These are phyloP conservation scores for Cosmia pyralina DNA, from an alignment of 2,888 invertebrate species.

Conservation along the genomic window DNA sequence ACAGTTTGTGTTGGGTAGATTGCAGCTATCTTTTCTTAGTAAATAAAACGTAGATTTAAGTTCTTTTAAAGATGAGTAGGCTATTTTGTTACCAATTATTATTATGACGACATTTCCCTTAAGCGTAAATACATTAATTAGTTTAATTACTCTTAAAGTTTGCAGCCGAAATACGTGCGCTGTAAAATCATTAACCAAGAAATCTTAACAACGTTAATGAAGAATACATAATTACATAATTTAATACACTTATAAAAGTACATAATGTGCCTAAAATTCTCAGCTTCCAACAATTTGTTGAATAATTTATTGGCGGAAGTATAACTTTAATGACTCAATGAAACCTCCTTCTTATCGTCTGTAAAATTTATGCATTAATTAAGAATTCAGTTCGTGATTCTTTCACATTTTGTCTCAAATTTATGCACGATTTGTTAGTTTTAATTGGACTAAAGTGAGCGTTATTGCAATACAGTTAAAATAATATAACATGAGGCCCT, in stretches of 20 bases:
- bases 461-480: not conserved
- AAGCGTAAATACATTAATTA: conserved; percentile 31
- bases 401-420: conserved; percentile 28
- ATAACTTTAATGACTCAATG: conserved; percentile 44
- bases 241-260: conserved; percentile 47
- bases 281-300: conserved; percentile 43
- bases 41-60: not conserved
- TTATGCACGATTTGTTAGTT: conserved; percentile 7
- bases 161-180: conserved; percentile 4
- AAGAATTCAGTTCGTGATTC: conserved; percentile 35
- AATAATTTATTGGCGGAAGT: conserved; percentile 56
- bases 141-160: conserved; percentile 34
- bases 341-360: conserved; percentile 29
- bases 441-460: conserved; percentile 7
- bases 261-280: conserved; percentile 29
- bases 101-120: not conserved
- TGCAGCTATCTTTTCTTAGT: not conserved
- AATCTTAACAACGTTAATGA: conserved; percentile 38
- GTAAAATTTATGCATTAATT: conserved; percentile 41
- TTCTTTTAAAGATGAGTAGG: not conserved
- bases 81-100: conserved; percentile 22
- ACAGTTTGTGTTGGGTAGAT: not conserved
- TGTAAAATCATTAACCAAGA: conserved; percentile 27
- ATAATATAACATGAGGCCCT: no score
- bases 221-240: conserved; percentile 36